Percentiles rank a stretch among this genome's conserved stretches.
These are phyloP conservation scores for Syrrhaptes paradoxus DNA, from an alignment of 2,113 vertebrate genomes.

Conservation along the genomic window DNA sequence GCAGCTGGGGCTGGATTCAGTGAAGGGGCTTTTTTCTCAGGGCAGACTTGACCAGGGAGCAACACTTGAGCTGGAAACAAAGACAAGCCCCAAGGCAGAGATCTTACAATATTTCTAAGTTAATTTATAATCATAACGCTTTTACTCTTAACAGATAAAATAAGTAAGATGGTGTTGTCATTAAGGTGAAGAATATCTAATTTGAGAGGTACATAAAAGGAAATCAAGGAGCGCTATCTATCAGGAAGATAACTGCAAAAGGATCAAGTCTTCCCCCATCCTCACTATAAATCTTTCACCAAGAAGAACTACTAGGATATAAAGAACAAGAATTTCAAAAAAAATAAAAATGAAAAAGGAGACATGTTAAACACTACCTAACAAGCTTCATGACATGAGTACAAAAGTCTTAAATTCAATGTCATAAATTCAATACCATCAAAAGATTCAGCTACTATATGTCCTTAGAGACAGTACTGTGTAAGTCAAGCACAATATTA, in stretches of 20 bases:
- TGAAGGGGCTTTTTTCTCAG: not conserved
- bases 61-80: not conserved
- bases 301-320: not conserved
- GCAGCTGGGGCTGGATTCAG: not conserved
- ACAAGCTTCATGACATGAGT: constrained; percentile 58
- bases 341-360: not conserved
- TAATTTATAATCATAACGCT: not conserved
- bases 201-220: constrained; percentile 17
- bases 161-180: constrained; percentile 5
- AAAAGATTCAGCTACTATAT: constrained; percentile 2
- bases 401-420: constrained; percentile 61
- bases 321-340: not conserved
- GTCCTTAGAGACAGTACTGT: not conserved
- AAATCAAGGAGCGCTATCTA: constrained; percentile 27
- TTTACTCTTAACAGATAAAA: not conserved
- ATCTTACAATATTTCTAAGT: not conserved
- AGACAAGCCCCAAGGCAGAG: not conserved
- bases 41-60: not conserved
- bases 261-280: not conserved
- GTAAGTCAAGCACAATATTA: constrained; percentile 12
- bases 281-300: constrained; percentile 1
- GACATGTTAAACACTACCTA: constrained; percentile 63
- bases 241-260: constrained; percentile 32
- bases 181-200: constrained; percentile 43
- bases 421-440: constrained; percentile 38